Conservation (phyloP, 2,113 vertebrate genomes). For the Nothocercus nigrocapillus region DNA sequence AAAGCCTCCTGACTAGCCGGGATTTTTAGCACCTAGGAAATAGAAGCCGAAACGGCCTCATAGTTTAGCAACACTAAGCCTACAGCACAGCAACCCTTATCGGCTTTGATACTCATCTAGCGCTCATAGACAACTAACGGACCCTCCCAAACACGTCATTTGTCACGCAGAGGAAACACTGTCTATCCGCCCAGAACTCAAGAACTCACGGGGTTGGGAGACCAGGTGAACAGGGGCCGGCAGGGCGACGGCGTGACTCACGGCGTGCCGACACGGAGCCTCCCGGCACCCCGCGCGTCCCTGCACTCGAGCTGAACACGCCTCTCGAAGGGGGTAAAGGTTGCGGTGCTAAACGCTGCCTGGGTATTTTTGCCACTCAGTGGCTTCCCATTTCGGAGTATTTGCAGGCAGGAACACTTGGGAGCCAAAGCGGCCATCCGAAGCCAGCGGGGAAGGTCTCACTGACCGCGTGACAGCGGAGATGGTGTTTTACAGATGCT, state of each 20-base stretch:
- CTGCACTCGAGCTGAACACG: not conserved
- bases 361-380: not conserved
- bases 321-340: not conserved
- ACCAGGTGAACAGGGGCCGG: rapidly evolving
- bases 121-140: rapidly evolving
- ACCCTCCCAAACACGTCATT: not conserved
- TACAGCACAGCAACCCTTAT: rapidly evolving
- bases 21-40: not conserved
- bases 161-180: rapidly evolving
- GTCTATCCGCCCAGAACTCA: not conserved
- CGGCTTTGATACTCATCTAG: not conserved
- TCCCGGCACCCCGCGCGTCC: not conserved
- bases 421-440: not conserved
- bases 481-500: not conserved
- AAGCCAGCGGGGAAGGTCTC: not conserved
- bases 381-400: not conserved
- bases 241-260: not conserved
- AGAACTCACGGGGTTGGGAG: not conserved
- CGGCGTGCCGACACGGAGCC: not conserved
- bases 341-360: rapidly evolving
- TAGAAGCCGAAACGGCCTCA: not conserved
- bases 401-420: not conserved
- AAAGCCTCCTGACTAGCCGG: not conserved
- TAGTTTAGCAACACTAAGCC: rapidly evolving
- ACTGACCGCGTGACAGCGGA: not conserved